Conservation (phyloP, 2,797 vertebrate species). For the Sphenodon punctatus region DNA sequence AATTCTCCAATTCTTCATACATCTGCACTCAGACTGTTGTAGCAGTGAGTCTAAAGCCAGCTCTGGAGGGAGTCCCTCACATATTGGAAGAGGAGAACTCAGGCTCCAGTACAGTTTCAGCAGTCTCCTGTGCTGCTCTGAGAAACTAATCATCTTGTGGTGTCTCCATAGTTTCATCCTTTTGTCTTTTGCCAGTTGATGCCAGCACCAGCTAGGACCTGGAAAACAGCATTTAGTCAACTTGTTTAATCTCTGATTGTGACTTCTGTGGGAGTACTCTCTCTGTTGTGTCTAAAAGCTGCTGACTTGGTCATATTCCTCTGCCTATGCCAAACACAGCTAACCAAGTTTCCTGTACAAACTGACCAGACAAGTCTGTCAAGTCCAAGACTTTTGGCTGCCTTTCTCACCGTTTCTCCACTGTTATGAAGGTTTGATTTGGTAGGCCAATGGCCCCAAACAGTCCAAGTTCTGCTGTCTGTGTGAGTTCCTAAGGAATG, state of each 20-base stretch:
- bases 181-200: neutral
- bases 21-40: neutral
- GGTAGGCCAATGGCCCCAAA: neutral
- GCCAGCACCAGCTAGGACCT: neutral
- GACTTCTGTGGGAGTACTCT: neutral
- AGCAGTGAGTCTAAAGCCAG: neutral
- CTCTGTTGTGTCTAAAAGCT: neutral
- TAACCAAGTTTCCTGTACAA: neutral
- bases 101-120: neutral
- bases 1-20: neutral
- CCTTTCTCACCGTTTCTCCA: constrained; percentile 5
- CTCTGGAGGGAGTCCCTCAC: neutral
- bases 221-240: neutral
- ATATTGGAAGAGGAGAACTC: neutral
- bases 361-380: neutral
- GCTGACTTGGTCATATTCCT: neutral
- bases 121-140: neutral
- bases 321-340: neutral
- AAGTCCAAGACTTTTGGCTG: neutral
- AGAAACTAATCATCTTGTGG: neutral
- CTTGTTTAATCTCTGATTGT: neutral
- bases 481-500: constrained; percentile 70
- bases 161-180: neutral
- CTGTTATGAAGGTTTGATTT: constrained; percentile 41
- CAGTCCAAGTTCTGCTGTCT: constrained; percentile 42